Percentiles rank a stretch among this genome's conserved stretches.
Evolutionary conservation across 1,140 invertebrate species (phyloP).

Genomic region (Bombus sylvicola): DNA sequence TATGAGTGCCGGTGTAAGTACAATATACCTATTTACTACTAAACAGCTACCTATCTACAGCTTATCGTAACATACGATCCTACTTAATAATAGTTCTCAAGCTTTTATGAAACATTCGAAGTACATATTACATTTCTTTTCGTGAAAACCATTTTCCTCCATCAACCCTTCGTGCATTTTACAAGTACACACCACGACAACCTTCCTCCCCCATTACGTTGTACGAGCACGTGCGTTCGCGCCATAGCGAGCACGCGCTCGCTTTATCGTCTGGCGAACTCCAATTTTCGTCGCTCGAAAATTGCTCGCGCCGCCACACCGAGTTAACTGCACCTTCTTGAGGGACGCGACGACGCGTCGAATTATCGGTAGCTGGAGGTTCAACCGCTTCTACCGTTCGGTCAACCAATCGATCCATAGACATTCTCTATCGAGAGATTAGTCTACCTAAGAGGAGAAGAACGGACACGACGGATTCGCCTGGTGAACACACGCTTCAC

Average conservation of each 20-base stretch:
- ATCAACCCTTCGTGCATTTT: background rate
- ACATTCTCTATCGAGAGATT: background rate
- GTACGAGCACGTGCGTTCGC: slow-evolving; percentile 28
- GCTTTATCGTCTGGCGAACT: slow-evolving; percentile 19
- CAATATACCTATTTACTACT: no score
- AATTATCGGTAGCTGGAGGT: slow-evolving; percentile 12
- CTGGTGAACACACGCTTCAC: background rate
- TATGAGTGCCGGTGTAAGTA: background rate
- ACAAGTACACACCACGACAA: background rate
- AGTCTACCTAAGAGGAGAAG: background rate
- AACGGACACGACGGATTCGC: background rate
- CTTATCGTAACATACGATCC: background rate
- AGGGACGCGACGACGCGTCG: background rate
- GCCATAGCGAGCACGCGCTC: slow-evolving; percentile 19
- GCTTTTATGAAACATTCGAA: background rate
- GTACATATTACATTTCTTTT: background rate
- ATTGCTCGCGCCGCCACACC: slow-evolving; percentile 11
- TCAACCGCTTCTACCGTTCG: background rate
- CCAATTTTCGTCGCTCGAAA: slow-evolving; percentile 33
- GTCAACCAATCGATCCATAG: background rate
- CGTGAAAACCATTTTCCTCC: background rate
- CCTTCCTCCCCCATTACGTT: background rate
- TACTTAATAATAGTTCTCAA: background rate
- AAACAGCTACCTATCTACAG: background rate
- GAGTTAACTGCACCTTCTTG: background rate